phyloP scores from a whole-genome alignment of 2,113 vertebrate species.

The Mionectes macconnelli region DNA sequence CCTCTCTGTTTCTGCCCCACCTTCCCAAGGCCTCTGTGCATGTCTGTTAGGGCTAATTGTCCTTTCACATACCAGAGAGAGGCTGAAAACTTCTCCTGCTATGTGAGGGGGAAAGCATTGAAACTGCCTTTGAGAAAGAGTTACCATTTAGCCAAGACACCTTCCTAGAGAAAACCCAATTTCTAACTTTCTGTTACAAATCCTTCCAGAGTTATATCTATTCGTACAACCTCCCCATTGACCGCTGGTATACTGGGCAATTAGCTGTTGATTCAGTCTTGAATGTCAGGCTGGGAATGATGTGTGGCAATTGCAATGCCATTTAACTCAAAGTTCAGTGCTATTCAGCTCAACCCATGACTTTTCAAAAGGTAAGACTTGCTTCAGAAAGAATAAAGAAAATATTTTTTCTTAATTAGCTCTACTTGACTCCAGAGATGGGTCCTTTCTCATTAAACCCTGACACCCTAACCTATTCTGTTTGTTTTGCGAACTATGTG shows the following conservation, averaged over 20 bases:
- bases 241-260: accelerated
- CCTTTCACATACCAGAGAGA: no score
- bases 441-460: background rate
- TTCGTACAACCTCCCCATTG: background rate
- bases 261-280: background rate
- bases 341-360: background rate
- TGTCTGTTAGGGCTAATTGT: no score
- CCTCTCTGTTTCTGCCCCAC: no score
- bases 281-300: background rate
- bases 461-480: background rate
- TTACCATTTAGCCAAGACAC: no score
- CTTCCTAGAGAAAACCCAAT: no score
- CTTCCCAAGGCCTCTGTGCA: no score
- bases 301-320: background rate
- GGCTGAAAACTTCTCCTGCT: no score
- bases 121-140: no score
- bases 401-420: background rate
- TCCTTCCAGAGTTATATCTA: no score
- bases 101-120: no score
- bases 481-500: background rate
- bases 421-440: background rate
- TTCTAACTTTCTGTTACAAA: no score
- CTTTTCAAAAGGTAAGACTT: background rate
- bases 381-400: background rate
- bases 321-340: background rate